Evolutionary conservation across 2,113 vertebrate species (phyloP).

Genomic region (Coregonus clupeaformis): DNA sequence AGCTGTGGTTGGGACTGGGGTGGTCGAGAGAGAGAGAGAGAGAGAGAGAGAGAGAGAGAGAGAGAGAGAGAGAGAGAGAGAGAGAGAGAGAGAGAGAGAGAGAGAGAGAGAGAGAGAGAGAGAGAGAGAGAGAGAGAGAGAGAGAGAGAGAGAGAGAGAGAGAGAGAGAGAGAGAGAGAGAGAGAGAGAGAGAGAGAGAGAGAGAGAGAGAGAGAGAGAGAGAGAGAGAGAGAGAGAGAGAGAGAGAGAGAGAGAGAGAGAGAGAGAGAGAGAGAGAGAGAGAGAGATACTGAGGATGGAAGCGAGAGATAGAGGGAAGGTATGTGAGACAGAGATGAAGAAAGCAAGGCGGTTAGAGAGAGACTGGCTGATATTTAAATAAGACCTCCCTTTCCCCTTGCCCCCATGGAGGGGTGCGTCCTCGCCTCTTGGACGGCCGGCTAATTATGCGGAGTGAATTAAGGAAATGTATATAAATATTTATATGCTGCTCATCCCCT

Average conservation of each 20-base stretch:
- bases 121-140: too few species aligned
- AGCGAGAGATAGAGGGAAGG: not conserved
- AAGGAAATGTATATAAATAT: constrained; percentile 13
- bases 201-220: too few species aligned
- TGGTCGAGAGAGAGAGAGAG: constrained; percentile 15
- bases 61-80: too few species aligned
- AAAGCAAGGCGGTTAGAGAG: not conserved
- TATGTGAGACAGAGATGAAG: not conserved
- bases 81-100: too few species aligned
- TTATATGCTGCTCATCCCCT: not conserved
- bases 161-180: too few species aligned
- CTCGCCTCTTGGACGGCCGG: not conserved
- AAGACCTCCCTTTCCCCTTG: constrained; percentile 60
- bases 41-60: not conserved
- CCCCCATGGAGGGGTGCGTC: constrained; percentile 18
- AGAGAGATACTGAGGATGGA: too few species aligned
- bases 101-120: too few species aligned
- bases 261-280: too few species aligned
- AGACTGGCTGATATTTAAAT: constrained; percentile 81
- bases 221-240: too few species aligned
- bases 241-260: too few species aligned
- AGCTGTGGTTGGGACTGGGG: constrained; percentile 15
- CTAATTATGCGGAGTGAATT: constrained; percentile 39
- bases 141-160: too few species aligned
- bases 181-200: too few species aligned